These are phyloP conservation scores for Gopherus flavomarginatus DNA, from an alignment of 2,113 vertebrate species.

Conservation along the genomic window DNA sequence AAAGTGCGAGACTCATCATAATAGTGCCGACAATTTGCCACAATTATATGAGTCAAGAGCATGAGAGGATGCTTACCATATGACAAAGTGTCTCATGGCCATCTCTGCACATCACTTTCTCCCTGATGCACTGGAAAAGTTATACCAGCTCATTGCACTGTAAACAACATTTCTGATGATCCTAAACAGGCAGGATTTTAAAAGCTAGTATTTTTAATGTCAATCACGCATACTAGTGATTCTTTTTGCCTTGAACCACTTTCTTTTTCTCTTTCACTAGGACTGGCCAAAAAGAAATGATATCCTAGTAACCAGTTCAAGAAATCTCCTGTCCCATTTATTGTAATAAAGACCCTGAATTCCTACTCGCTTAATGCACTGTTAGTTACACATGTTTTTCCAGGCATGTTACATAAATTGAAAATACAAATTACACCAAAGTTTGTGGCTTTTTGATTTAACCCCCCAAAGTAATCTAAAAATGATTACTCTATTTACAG, in stretches of 20 bases:
- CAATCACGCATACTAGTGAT: background rate
- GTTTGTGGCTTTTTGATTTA: background rate
- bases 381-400: background rate
- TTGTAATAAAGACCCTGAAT: background rate
- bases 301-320: background rate
- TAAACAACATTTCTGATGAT: slow-evolving; percentile 4
- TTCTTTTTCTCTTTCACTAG: slow-evolving; percentile 12
- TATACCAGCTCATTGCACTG: background rate
- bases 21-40: too few relatives aligned
- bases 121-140: slow-evolving; percentile 13
- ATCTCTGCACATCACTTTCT: slow-evolving; percentile 26
- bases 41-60: slow-evolving; percentile 29
- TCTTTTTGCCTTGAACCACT: background rate
- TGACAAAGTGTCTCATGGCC: slow-evolving; percentile 36
- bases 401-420: background rate
- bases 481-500: background rate
- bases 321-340: background rate
- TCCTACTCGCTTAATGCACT: background rate
- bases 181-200: background rate
- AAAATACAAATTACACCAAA: background rate
- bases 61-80: background rate
- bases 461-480: background rate
- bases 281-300: background rate
- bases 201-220: background rate
- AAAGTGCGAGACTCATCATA: too few relatives aligned